A percentile compares a stretch with the other conserved stretches of the same genome.
Evolutionary conservation across 2,113 vertebrate genomes (phyloP).

Genomic region (Prunella fulvescens): DNA sequence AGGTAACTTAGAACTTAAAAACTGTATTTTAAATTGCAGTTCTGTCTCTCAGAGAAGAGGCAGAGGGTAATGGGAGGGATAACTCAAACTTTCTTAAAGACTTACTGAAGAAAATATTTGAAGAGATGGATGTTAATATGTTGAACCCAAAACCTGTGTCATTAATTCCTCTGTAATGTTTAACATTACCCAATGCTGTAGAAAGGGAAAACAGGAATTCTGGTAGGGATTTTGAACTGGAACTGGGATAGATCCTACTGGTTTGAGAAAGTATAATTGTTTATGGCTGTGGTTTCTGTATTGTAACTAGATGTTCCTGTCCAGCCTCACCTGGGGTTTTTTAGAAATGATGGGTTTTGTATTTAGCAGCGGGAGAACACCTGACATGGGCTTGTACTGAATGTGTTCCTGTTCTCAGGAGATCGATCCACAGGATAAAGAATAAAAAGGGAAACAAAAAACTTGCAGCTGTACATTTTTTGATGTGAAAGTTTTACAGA

Average conservation of each 20-base stretch:
- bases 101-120: neutral
- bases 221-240: neutral
- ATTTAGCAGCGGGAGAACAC: neutral
- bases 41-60: neutral
- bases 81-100: neutral
- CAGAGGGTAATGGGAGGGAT: neutral
- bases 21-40: neutral
- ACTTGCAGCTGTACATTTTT: neutral
- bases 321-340: neutral
- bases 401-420: neutral
- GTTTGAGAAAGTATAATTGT: neutral
- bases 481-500: neutral
- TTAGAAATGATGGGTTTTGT: neutral
- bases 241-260: neutral
- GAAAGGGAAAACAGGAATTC: neutral
- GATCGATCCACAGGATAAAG: neutral
- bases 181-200: accelerated
- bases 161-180: neutral
- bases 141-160: neutral
- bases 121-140: neutral
- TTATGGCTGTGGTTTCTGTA: neutral
- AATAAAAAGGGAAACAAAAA: neutral
- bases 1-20: neutral
- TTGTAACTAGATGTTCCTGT: neutral
- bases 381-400: neutral